Evolutionary conservation across 2,113 vertebrate species (phyloP).

Genomic region (Synodontis membranacea): DNA sequence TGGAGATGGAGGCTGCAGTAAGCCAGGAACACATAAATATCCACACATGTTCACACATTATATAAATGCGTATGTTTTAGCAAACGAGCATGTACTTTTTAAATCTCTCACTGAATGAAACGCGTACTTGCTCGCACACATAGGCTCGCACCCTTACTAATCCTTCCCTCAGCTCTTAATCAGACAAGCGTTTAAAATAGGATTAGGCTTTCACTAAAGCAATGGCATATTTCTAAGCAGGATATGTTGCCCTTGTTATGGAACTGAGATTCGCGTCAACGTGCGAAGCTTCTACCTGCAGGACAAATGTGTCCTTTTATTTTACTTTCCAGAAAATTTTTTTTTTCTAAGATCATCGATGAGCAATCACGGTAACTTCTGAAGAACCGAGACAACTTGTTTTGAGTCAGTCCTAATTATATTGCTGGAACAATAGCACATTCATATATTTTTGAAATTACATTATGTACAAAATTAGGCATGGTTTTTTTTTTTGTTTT

Average conservation of each 20-base stretch:
- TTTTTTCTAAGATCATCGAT: background rate
- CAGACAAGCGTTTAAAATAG: conserved; percentile 75
- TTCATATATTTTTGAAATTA: background rate
- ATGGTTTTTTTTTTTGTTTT: no score
- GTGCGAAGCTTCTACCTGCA: conserved; percentile 41
- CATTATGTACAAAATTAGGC: background rate
- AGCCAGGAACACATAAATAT: conserved; percentile 36
- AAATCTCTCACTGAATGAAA: conserved; percentile 49
- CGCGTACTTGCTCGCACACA: conserved; percentile 25
- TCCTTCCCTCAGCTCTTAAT: conserved; percentile 70
- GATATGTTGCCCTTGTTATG: conserved; percentile 64
- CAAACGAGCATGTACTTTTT: conserved; percentile 25
- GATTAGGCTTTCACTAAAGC: conserved; percentile 71
- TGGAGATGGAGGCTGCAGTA: background rate
- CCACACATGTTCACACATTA: conserved; percentile 16
- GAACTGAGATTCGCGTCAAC: conserved; percentile 60
- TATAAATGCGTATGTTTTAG: conserved; percentile 31
- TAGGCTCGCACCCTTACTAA: conserved; percentile 33
- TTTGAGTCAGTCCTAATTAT: background rate
- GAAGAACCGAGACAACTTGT: background rate
- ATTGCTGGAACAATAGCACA: background rate
- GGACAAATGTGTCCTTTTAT: conserved; percentile 18
- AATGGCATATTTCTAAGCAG: conserved; percentile 63
- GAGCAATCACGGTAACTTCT: background rate
- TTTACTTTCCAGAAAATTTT: background rate